Percentiles rank a stretch among this genome's conserved stretches.
Evolutionary conservation across 2,888 invertebrate species (phyloP).

Genomic region (Nomada lathburiana): DNA sequence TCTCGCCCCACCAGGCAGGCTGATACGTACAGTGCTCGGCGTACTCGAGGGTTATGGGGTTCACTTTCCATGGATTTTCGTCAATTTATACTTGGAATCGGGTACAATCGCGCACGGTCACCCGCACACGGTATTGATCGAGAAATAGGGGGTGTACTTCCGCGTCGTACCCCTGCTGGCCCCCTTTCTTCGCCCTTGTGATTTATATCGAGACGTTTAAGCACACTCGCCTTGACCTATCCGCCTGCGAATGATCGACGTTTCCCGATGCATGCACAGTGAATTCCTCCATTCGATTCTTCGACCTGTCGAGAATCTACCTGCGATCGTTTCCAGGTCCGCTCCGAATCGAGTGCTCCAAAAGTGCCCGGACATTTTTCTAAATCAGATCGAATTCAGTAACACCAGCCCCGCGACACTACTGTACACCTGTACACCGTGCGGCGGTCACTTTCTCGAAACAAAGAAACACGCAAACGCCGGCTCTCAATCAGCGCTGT

Average conservation of each 20-base stretch:
- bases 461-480: conserved; percentile 28
- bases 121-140: conserved; percentile 44
- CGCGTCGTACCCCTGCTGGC: conserved; percentile 26
- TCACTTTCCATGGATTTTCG: conserved; percentile 38
- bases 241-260: conserved; percentile 59
- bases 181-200: conserved; percentile 21
- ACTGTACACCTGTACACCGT: background rate
- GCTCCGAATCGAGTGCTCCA: background rate
- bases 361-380: background rate
- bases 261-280: conserved; percentile 45
- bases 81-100: conserved; percentile 55
- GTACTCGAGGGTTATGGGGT: too few species aligned
- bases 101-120: conserved; percentile 49
- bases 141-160: conserved; percentile 42
- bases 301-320: background rate
- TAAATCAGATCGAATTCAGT: background rate
- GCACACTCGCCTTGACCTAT: conserved; percentile 67
- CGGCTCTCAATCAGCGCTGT: conserved; percentile 7
- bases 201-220: conserved; percentile 63
- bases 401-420: background rate
- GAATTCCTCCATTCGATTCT: conserved; percentile 21
- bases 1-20: too few species aligned
- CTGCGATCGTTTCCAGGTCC: background rate
- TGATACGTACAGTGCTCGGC: background rate
- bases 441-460: background rate